Conservation (phyloP, 2,113 vertebrate genomes). For the Brevimyrus niger region DNA sequence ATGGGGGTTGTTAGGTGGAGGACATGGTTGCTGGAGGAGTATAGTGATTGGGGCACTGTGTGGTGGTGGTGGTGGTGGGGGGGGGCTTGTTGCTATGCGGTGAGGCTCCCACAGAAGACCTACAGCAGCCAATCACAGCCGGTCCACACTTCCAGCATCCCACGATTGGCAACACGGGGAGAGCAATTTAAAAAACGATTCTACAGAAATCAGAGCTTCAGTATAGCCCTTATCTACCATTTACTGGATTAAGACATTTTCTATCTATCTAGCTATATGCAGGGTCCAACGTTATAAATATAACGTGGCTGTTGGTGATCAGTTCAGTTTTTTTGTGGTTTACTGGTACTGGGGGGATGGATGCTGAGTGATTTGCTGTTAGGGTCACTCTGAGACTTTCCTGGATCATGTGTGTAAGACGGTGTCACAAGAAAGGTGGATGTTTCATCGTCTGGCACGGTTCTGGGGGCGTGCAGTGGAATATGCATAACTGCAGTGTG, state of each 20-base stretch:
- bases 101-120: constrained; percentile 29
- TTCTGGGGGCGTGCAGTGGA: background rate
- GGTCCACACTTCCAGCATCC: constrained; percentile 34
- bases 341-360: too few species aligned
- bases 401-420: background rate
- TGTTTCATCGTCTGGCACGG: background rate
- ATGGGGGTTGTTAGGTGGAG: background rate
- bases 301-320: too few species aligned
- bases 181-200: constrained; percentile 38
- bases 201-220: background rate
- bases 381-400: background rate
- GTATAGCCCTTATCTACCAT: background rate
- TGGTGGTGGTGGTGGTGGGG: background rate
- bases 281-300: background rate
- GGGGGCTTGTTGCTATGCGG: constrained; percentile 55
- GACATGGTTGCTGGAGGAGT: constrained; percentile 6
- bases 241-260: background rate
- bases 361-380: background rate
- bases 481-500: background rate
- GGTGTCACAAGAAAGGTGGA: background rate
- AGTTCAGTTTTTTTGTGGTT: too few species aligned
- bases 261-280: background rate
- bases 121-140: constrained; percentile 46
- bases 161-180: constrained; percentile 43
- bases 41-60: background rate